Percentiles rank a stretch among this genome's conserved stretches.
Evolutionary conservation across 2,797 vertebrate species (phyloP).

Genomic region (Sphenopsis melanotis): DNA sequence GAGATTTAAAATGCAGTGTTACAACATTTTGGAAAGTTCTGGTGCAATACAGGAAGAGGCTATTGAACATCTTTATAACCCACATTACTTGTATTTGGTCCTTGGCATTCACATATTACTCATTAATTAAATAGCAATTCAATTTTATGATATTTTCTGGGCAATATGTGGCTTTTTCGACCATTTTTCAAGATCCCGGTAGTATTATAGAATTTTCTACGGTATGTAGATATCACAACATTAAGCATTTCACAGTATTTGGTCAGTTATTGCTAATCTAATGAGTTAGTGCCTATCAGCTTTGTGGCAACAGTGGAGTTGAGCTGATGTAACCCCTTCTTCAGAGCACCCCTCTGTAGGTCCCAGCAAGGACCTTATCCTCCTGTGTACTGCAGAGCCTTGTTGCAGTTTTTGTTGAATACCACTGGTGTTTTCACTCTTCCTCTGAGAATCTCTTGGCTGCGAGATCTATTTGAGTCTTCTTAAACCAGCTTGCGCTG

Average conservation of each 20-base stretch:
- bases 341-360: not conserved
- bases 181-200: not conserved
- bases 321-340: not conserved
- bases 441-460: not conserved
- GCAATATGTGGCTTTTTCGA: not conserved
- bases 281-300: not conserved
- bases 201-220: not conserved
- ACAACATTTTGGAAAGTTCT: not conserved
- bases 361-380: not conserved
- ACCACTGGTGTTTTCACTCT: not conserved
- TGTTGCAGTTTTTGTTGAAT: not conserved
- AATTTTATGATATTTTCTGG: not conserved
- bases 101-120: not conserved
- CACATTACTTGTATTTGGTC: not conserved
- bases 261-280: not conserved
- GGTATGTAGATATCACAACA: not conserved
- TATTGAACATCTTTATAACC: not conserved
- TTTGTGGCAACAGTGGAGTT: not conserved
- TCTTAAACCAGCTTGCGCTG: not conserved
- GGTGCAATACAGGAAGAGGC: not conserved
- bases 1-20: not conserved
- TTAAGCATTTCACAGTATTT: not conserved
- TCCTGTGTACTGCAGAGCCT: not conserved
- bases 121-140: not conserved
- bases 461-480: not conserved